Evolutionary conservation across 2,888 invertebrate species (phyloP).

Genomic region (Taphrorychus bicolor): DNA sequence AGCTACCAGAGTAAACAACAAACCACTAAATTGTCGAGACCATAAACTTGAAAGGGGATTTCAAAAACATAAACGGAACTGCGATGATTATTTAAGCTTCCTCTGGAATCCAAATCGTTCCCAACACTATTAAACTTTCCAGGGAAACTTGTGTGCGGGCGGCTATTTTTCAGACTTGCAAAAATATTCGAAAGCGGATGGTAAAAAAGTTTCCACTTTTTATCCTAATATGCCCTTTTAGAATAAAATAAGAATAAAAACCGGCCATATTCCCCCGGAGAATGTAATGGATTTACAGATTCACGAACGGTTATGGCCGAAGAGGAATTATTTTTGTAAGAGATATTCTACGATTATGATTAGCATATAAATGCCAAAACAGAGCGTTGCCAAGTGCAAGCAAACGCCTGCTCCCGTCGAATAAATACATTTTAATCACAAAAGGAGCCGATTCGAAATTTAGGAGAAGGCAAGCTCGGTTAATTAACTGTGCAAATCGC

Average conservation of each 20-base stretch:
- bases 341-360: background rate
- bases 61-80: constrained; percentile 15
- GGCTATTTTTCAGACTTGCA: constrained; percentile 17
- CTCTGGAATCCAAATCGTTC: constrained; percentile 4
- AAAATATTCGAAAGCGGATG: constrained; percentile 27
- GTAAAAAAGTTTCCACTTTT: constrained; percentile 34
- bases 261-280: background rate
- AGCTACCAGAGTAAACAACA: too few relatives aligned
- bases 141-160: constrained; percentile 1
- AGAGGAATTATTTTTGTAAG: constrained; percentile 9
- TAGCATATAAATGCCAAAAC: background rate
- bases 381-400: background rate
- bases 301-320: constrained; percentile 4
- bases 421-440: constrained; percentile 33
- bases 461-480: constrained; percentile 23
- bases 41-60: background rate
- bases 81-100: constrained; percentile 19
- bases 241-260: constrained; percentile 38
- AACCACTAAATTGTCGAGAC: background rate
- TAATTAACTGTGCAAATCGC: constrained; percentile 37
- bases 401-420: background rate
- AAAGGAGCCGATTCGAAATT: constrained; percentile 38
- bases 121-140: constrained; percentile 26
- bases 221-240: constrained; percentile 41
- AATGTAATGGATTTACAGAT: background rate